Evolutionary conservation across 2,113 vertebrate species (phyloP).

Genomic region (Pedetes capensis): DNA sequence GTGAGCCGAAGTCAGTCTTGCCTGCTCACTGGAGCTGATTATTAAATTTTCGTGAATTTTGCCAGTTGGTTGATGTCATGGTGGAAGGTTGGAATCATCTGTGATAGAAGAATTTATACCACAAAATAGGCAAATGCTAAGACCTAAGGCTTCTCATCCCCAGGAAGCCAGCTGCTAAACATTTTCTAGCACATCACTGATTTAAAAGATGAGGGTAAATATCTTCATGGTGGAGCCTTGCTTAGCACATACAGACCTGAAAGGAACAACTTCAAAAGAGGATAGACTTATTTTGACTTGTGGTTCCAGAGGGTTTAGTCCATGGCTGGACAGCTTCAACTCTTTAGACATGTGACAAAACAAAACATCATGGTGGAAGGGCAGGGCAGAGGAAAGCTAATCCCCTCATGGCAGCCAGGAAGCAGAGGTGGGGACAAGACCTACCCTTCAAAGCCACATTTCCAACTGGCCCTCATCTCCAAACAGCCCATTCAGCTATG

Average conservation of each 20-base stretch:
- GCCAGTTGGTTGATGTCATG: not conserved
- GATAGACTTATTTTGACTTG: too few relatives aligned
- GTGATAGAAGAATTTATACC: not conserved
- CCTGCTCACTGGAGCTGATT: not conserved
- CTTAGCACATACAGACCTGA: not conserved
- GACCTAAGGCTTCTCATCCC: not conserved
- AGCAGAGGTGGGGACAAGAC: not conserved
- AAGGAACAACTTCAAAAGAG: not conserved
- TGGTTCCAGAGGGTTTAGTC: too few relatives aligned
- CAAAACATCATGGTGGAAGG: not conserved
- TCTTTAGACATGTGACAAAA: not conserved
- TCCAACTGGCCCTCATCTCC: not conserved
- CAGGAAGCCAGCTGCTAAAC: not conserved
- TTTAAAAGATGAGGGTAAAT: not conserved
- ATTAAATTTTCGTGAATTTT: slow-evolving; percentile 20
- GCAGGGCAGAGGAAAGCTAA: too few relatives aligned
- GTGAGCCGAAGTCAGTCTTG: not conserved
- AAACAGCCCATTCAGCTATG: not conserved
- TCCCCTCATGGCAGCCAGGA: not conserved
- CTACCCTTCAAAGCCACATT: not conserved
- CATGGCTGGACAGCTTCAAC: not conserved
- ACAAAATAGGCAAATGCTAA: not conserved
- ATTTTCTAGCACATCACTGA: not conserved
- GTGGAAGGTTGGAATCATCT: not conserved
- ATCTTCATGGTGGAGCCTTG: not conserved